These are phyloP conservation scores for Saccostrea echinata DNA, from an alignment of 1,140 invertebrate species.

Conservation along the genomic window DNA sequence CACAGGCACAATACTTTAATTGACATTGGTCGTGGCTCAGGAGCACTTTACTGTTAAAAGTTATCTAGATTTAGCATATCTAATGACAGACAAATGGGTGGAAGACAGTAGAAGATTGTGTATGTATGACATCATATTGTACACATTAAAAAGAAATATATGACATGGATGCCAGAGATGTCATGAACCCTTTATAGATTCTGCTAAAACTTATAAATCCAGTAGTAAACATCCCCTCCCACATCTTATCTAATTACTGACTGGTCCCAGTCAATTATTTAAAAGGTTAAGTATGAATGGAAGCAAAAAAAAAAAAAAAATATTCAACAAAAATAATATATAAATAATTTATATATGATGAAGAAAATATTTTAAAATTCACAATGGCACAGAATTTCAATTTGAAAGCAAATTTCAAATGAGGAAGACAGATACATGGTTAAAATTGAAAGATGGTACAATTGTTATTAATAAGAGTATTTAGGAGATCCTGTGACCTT, in stretches of 20 bases:
- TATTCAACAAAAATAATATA: no score
- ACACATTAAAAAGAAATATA: slow-evolving; percentile 25
- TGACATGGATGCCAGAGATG: background rate
- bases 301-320: no score
- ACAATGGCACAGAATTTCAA: no score
- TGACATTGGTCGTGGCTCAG: background rate
- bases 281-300: no score
- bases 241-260: background rate
- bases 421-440: no score
- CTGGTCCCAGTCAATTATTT: background rate
- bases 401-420: no score
- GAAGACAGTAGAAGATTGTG: background rate
- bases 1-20: background rate
- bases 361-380: no score
- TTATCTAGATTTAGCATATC: background rate
- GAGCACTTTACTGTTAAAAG: background rate
- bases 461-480: no score
- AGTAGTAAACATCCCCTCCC: slow-evolving; percentile 8
- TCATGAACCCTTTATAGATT: background rate
- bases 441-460: no score
- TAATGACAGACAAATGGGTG: background rate
- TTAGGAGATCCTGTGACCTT: no score
- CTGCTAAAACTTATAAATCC: background rate
- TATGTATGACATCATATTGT: background rate
- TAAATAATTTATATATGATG: no score